These are phyloP conservation scores for Argyra leucocephala DNA, from an alignment of 2,888 invertebrate genomes.

Conservation along the genomic window DNA sequence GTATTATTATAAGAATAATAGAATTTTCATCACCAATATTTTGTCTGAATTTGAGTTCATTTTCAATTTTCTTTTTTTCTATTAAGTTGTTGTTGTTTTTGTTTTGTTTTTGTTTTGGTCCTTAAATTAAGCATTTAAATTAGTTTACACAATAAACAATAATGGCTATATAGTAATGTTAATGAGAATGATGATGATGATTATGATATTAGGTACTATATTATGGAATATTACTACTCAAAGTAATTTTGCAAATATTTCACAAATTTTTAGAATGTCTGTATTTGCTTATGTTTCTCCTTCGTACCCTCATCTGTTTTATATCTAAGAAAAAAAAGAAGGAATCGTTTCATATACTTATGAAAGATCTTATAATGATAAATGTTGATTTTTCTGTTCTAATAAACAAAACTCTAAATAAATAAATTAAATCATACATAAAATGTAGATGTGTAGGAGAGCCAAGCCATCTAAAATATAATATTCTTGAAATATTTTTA, in stretches of 20 bases:
- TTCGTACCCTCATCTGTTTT: not conserved
- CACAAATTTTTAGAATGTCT: not conserved
- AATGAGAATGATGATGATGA: not conserved
- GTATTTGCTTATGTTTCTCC: not conserved
- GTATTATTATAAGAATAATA: too few species aligned
- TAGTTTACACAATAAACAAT: slow-evolving; percentile 1
- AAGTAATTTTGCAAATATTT: not conserved
- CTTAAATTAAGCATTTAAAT: slow-evolving; percentile 6
- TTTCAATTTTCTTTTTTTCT: not conserved
- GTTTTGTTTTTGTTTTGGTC: not conserved
- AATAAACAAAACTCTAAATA: too few species aligned
- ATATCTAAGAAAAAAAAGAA: too few species aligned
- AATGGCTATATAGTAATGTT: not conserved
- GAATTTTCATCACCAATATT: not conserved
- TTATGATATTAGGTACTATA: not conserved
- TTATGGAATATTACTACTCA: not conserved
- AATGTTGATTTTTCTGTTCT: too few species aligned
- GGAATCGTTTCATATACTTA: too few species aligned
- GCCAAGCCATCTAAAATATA: too few species aligned
- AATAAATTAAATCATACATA: too few species aligned
- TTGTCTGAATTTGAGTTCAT: not conserved
- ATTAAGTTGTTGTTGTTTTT: not conserved
- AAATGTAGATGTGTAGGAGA: too few species aligned
- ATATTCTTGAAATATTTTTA: too few species aligned
- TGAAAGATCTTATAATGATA: too few species aligned